These are phyloP conservation scores for Ypsolopha sequella DNA, from an alignment of 2,888 invertebrate species.

Conservation along the genomic window DNA sequence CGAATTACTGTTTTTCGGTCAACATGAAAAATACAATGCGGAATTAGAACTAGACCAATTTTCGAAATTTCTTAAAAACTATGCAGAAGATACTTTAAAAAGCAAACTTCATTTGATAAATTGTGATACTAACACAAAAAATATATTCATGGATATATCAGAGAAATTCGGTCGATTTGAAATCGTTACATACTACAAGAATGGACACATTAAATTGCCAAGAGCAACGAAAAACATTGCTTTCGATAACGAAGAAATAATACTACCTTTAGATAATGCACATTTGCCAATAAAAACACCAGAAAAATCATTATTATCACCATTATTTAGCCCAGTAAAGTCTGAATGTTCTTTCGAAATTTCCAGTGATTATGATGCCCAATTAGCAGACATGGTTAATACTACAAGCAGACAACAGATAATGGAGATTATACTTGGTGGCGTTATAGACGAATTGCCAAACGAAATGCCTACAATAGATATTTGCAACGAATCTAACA, in stretches of 20 bases:
- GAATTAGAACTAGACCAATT: conserved; percentile 41
- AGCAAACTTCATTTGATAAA: conserved; percentile 46
- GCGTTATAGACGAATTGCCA: conserved; percentile 29
- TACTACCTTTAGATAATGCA: conserved; percentile 31
- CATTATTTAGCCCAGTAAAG: conserved; percentile 49
- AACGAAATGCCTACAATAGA: conserved; percentile 48
- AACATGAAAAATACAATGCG: conserved; percentile 44
- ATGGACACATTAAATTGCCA: conserved; percentile 40
- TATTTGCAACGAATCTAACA: conserved; percentile 40
- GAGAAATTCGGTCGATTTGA: conserved; percentile 36
- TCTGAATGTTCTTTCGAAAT: conserved; percentile 59
- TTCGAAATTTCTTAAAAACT: conserved; percentile 33
- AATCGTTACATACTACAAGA: conserved; percentile 47
- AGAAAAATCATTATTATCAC: not conserved
- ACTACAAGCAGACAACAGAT: conserved; percentile 58
- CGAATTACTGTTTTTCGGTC: conserved; percentile 38
- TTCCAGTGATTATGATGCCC: conserved; percentile 53
- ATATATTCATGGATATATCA: conserved; percentile 37
- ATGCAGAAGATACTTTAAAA: conserved; percentile 16
- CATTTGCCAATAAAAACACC: conserved; percentile 3
- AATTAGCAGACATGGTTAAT: conserved; percentile 55
- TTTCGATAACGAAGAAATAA: conserved; percentile 33
- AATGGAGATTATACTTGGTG: conserved; percentile 65
- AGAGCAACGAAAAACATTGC: conserved; percentile 38
- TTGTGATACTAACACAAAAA: conserved; percentile 50